A percentile compares a stretch with the other conserved stretches of the same genome.
phyloP scores from a whole-genome alignment of 1,140 invertebrate species.

The Drosophila micromelanica region DNA sequence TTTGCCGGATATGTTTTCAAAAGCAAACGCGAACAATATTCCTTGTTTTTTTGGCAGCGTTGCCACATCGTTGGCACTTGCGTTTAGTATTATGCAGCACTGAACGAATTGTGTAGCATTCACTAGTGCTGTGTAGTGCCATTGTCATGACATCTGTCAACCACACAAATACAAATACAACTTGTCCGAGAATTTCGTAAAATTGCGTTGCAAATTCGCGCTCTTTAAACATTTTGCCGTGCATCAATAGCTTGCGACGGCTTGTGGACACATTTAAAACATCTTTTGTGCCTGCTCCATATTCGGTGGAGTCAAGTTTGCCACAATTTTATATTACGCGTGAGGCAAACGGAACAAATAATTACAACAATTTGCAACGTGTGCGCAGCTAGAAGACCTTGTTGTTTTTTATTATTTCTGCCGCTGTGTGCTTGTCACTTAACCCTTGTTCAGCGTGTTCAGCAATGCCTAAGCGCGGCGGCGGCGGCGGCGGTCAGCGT shows the following conservation, averaged over 20 bases:
- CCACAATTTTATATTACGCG: neutral
- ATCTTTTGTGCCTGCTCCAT: neutral
- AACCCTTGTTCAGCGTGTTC: neutral
- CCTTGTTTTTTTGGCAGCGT: neutral
- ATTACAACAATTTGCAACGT: constrained; percentile 29
- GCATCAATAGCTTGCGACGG: neutral
- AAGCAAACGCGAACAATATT: neutral
- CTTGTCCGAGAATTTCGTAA: constrained; percentile 38
- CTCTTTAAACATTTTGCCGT: constrained; percentile 3
- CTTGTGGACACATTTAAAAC: neutral
- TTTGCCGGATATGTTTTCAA: neutral
- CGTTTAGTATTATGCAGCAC: constrained; percentile 2
- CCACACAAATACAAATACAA: constrained; percentile 12
- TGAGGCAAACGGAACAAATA: neutral
- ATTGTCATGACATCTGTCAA: constrained; percentile 29
- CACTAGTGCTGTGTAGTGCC: constrained; percentile 13
- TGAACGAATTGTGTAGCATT: neutral
- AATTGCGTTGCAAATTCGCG: constrained; percentile 59
- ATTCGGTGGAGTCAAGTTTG: neutral
- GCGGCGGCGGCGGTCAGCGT: constrained; percentile 45
- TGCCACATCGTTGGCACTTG: constrained; percentile 8
- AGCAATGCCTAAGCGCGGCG: constrained; percentile 73
- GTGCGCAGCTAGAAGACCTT: constrained; percentile 1
- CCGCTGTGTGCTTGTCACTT: neutral
- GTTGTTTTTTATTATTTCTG: constrained; percentile 20